phyloP scores from a whole-genome alignment of 2,797 vertebrate species.

The Gambusia yucatana region DNA sequence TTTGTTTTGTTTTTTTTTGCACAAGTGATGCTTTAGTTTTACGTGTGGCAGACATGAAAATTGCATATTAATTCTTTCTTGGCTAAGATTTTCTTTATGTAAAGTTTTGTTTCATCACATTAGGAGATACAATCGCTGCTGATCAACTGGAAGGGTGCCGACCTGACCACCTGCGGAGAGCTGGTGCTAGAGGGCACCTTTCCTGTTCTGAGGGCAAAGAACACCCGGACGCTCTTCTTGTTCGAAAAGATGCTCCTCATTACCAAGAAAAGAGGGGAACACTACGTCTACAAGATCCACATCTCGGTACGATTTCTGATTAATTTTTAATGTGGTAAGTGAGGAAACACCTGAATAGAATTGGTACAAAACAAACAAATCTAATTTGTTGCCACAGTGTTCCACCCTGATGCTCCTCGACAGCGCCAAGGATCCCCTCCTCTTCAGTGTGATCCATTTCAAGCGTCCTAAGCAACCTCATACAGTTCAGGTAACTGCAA shows the following conservation, averaged over 20 bases:
- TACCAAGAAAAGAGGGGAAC: slow-evolving; percentile 93
- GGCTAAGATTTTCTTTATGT: slow-evolving; percentile 20
- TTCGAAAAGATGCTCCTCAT: slow-evolving; percentile 93
- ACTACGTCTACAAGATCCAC: slow-evolving; percentile 93
- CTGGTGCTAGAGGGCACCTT: slow-evolving; percentile 96
- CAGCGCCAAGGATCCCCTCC: slow-evolving; percentile 91
- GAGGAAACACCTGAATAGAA: not conserved
- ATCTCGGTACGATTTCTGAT: slow-evolving; percentile 83
- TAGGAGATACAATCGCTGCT: slow-evolving; percentile 97
- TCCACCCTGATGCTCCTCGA: slow-evolving; percentile 95
- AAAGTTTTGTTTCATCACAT: slow-evolving; percentile 23
- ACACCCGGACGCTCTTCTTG: slow-evolving; percentile 93
- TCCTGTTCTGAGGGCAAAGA: slow-evolving; percentile 90
- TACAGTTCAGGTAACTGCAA: slow-evolving; percentile 88
- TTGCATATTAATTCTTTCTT: slow-evolving; percentile 18
- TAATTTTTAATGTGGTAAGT: slow-evolving; percentile 5
- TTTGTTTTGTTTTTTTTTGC: not conserved
- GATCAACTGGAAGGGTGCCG: slow-evolving; percentile 95
- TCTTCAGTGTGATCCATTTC: slow-evolving; percentile 95
- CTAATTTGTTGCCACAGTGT: slow-evolving; percentile 79
- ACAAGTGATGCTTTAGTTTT: slow-evolving; percentile 2
- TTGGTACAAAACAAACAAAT: not conserved
- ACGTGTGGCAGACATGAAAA: slow-evolving; percentile 7
- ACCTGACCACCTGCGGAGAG: slow-evolving; percentile 93
- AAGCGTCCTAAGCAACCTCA: slow-evolving; percentile 95